Percentiles rank a stretch among this genome's conserved stretches.
Conservation (phyloP, 2,113 vertebrate species). For the Noctilio leporinus region DNA sequence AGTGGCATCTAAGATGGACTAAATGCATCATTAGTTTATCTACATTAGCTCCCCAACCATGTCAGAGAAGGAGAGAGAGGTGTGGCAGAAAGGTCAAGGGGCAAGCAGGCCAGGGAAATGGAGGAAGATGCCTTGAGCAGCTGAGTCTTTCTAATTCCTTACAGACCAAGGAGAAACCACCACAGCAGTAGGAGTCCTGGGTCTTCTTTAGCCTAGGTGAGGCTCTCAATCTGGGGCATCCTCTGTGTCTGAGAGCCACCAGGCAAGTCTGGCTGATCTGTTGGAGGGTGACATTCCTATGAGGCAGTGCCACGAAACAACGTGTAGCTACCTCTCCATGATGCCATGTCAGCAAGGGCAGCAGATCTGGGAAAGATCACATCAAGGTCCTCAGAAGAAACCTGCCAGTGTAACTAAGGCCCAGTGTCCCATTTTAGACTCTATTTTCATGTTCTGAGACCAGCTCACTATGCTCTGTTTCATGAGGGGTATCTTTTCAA, state of each 20-base stretch:
- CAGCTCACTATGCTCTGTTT: background rate
- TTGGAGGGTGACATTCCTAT: background rate
- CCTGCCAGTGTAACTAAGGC: background rate
- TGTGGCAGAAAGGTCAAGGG: background rate
- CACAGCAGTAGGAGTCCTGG: no score
- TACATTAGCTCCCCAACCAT: background rate
- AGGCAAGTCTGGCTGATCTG: background rate
- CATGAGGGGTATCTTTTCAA: background rate
- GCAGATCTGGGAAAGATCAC: background rate
- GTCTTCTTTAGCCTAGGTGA: background rate
- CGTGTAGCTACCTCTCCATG: background rate
- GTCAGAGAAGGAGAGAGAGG: background rate
- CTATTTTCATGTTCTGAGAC: background rate
- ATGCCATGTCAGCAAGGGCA: background rate
- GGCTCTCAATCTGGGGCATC: background rate
- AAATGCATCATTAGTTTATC: background rate
- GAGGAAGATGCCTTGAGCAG: background rate
- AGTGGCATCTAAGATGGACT: background rate
- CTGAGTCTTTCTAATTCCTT: background rate
- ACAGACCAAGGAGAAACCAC: background rate
- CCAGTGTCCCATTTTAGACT: background rate
- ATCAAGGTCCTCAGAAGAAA: background rate
- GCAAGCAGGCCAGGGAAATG: background rate
- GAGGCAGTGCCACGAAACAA: background rate
- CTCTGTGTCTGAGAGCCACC: background rate